Evolutionary conservation across 2,113 vertebrate species (phyloP).

Genomic region (Sitta europaea): DNA sequence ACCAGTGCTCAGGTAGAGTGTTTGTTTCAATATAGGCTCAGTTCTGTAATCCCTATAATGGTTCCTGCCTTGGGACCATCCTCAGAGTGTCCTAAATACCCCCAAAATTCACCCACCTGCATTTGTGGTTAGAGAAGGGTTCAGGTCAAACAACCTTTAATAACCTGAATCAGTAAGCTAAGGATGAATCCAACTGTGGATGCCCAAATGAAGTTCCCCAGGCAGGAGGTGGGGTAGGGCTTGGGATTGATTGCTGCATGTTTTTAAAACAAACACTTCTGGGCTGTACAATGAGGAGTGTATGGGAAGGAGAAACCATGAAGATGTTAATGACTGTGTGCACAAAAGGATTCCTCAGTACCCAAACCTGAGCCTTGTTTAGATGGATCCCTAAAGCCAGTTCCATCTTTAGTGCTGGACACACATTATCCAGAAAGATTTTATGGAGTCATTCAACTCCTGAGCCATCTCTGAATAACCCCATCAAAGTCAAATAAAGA

Average conservation of each 20-base stretch:
- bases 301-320: not conserved
- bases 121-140: not conserved
- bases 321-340: not conserved
- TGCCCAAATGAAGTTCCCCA: not conserved
- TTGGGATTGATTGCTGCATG: not conserved
- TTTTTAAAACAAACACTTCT: not conserved
- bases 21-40: not conserved
- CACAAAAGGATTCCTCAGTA: not conserved
- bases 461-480: not conserved
- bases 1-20: slow-evolving; percentile 82
- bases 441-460: not conserved
- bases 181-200: not conserved
- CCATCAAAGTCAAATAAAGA: not conserved
- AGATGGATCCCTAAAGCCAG: not conserved
- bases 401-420: not conserved
- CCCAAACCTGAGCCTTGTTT: not conserved
- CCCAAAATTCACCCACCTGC: not conserved
- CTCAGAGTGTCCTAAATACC: not conserved
- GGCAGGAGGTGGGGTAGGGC: not conserved
- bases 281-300: not conserved
- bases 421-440: not conserved
- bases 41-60: not conserved
- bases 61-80: not conserved
- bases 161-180: not conserved
- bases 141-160: not conserved